Conservation (phyloP, 1,140 invertebrate genomes). For the Laodelphax striatellus region DNA sequence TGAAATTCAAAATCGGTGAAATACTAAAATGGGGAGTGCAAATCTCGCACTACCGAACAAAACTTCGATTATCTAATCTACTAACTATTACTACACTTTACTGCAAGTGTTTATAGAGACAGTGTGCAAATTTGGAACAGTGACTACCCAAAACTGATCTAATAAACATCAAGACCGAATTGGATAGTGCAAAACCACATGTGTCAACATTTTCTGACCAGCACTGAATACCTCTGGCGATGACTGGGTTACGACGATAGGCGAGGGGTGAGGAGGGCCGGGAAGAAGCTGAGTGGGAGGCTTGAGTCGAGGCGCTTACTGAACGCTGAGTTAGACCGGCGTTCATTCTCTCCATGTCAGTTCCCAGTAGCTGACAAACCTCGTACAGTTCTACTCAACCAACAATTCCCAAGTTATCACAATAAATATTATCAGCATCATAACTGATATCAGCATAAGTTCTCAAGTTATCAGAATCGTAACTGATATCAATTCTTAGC, state of each 20-base stretch:
- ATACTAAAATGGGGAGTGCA: neutral
- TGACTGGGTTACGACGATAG: neutral
- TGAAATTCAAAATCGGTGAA: too few relatives aligned
- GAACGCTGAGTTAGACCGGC: slow-evolving; percentile 2
- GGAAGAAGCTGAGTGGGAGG: neutral
- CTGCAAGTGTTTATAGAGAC: too few relatives aligned
- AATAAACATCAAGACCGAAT: neutral
- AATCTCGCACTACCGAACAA: too few relatives aligned
- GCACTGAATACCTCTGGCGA: slow-evolving; percentile 6
- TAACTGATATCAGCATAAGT: too few relatives aligned
- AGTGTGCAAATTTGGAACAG: too few relatives aligned
- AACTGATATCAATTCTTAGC: too few relatives aligned
- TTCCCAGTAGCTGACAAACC: slow-evolving; percentile 41
- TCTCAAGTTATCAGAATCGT: too few relatives aligned
- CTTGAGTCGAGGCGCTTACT: neutral
- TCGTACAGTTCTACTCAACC: slow-evolving; percentile 41
- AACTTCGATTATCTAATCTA: too few relatives aligned
- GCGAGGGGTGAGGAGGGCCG: slow-evolving; percentile 3
- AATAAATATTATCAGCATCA: neutral
- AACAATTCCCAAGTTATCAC: neutral
- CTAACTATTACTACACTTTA: too few relatives aligned
- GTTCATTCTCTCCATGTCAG: slow-evolving; percentile 25
- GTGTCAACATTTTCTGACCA: neutral
- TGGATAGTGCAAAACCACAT: neutral
- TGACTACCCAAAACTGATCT: too few relatives aligned